Base-by-base conservation (phyloP, 1,140 invertebrate species). In the Scaptodrosophila lebanonensis region DNA sequence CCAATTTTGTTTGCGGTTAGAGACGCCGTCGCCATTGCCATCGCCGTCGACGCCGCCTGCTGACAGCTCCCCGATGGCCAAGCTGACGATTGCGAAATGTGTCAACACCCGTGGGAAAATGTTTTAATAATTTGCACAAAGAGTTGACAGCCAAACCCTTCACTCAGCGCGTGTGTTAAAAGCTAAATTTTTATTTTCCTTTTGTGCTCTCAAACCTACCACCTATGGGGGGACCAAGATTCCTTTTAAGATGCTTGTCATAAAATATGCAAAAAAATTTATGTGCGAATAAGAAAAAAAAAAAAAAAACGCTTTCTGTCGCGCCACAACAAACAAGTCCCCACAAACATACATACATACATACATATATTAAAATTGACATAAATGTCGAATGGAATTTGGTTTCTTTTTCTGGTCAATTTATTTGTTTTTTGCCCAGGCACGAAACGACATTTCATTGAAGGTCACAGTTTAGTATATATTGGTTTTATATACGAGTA, bases 51-150 rank as follows among this genome's bases (percentile, higher is more conserved):
- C 35, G 17, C 17, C 4, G 20, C 27, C 32, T 33, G 44, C 15
- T 29, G 60, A 29, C 50, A 33, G 29, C 39, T 54, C 60, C 60
- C 60, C 12, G 49, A 60, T 50, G 59, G 35, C 43, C 43, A 20
- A 47, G 44, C 59, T 54, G 66, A 47, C 63, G 51, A 50, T 47
- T 38, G 38, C 32, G 61, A 33, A 70, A 63, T 70, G 75, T 82
- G 75, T 75, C 83, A 76, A 83, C 75, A 82, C 75, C 60, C 76
- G 70, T 82, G 75, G 75, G 75, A 82, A 82, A 82, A 82, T 75
- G 76, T 70, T 82, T 82, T 82, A 82, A 82, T 82, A 82, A 82
- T 82, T 82, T 66, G 75, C 70, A 66, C 54, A 82, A 82, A 83
- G 75, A 75, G 75, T 82, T 82, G 75, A 82, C 75, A 82, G 66